A percentile compares a stretch with the other conserved stretches of the same genome.
Evolutionary conservation across 2,888 invertebrate species (phyloP).

Genomic region (Gari tellinella): DNA sequence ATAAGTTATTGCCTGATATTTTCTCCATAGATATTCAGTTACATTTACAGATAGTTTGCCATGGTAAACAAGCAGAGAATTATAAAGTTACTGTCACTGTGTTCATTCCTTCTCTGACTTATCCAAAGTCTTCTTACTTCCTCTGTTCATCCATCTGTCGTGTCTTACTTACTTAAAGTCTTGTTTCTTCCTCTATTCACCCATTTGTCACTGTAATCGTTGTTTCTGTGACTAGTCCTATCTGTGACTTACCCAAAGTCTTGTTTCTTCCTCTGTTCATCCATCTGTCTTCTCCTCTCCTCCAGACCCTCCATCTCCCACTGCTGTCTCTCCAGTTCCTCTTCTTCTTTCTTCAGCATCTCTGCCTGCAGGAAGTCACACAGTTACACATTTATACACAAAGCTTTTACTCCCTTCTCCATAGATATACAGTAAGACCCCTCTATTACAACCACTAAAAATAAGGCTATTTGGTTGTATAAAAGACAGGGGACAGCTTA

Average conservation of each 20-base stretch:
- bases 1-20: too few species aligned
- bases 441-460: too few species aligned
- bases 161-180: constrained; percentile 75
- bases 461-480: too few species aligned
- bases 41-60: too few species aligned
- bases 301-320: constrained; percentile 81
- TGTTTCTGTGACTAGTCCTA: background rate
- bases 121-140: constrained; percentile 82
- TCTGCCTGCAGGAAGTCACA: constrained; percentile 73
- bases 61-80: too few species aligned
- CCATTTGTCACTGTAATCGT: constrained; percentile 33
- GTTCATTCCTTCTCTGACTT: constrained; percentile 25
- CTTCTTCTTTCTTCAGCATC: constrained; percentile 76
- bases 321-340: constrained; percentile 75
- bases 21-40: too few species aligned
- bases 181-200: constrained; percentile 79
- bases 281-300: constrained; percentile 73
- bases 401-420: too few species aligned
- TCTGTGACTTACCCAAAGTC: constrained; percentile 78
- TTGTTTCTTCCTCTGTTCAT: constrained; percentile 76
- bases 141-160: constrained; percentile 74
- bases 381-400: too few species aligned
- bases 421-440: too few species aligned
- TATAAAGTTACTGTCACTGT: too few species aligned
- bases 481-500: too few species aligned